Conservation (phyloP, 1,140 invertebrate genomes). For the Aphaenogaster ashmeadi region DNA sequence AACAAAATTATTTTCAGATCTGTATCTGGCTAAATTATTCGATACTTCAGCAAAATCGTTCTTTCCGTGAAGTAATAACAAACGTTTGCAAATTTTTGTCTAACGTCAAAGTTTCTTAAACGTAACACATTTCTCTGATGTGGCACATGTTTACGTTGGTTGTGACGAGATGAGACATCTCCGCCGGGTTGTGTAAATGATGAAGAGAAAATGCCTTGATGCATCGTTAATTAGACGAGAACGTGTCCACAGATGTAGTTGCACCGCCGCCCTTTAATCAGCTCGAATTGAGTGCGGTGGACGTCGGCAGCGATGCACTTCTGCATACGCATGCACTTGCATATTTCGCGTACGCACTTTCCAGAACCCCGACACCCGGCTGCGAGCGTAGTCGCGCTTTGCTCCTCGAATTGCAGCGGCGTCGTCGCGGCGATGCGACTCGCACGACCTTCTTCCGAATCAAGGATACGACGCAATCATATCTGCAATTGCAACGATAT, state of each 20-base stretch:
- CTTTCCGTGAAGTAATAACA: background rate
- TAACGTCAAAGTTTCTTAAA: background rate
- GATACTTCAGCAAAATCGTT: too few relatives aligned
- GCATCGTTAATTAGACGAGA: conserved; percentile 46
- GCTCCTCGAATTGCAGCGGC: conserved; percentile 21
- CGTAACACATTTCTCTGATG: background rate
- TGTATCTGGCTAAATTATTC: too few relatives aligned
- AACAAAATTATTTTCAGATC: too few relatives aligned
- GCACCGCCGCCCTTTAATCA: conserved; percentile 20
- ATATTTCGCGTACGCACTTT: conserved; percentile 7
- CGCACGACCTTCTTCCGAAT: conserved; percentile 62
- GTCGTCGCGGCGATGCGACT: conserved; percentile 35
- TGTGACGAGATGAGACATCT: background rate
- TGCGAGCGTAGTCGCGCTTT: background rate
- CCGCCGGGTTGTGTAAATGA: background rate
- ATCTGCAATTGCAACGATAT: conserved; percentile 56
- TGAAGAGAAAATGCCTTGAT: conserved; percentile 20
- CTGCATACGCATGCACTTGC: background rate
- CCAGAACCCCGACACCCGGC: conserved; percentile 1
- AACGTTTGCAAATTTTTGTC: background rate
- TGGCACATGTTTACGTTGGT: background rate
- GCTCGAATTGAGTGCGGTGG: conserved; percentile 14
- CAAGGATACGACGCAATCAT: conserved; percentile 64
- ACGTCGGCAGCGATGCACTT: background rate
- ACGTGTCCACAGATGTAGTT: conserved; percentile 4